Evolutionary conservation across 2,797 vertebrate genomes (phyloP), one percentile per base, ranked within the genome.

Genomic region (Sciurus vulgaris): DNA sequence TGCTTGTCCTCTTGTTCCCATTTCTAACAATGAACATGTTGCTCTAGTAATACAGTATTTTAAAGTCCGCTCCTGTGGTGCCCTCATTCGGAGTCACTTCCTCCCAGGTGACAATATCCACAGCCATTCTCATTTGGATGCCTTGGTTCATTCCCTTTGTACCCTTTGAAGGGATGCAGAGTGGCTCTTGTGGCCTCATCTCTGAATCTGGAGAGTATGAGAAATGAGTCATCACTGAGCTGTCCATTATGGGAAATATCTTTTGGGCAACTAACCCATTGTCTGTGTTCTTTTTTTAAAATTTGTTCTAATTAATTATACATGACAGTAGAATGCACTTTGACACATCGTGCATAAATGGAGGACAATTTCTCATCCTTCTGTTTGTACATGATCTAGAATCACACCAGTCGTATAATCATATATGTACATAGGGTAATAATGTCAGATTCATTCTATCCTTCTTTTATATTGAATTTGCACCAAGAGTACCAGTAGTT

Each of bases 381-480:
- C 54, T 56, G 54, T 1, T 56, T 56, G 20, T 56, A 56, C 54
- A 56, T 22, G 54, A 56, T 56, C 2, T 56, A 56, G 54, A 56
- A 56, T 56, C 54, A 56, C 54, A 56, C 17, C 17, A 56, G 20
- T 56, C 20, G 20, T 56, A 20, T 56, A 56, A 0, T 56, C 18
- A 7, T 22, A 56, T 56, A 56, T 56, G 54, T 56, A 22, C 7
- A 8, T 56, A 56, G 54, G 20, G 20, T 56, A 22, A 22, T 8
- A 56, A 56, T 22, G 18, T 56, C 54, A 22, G 54, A 54, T 54
- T 54, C 51, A 54, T 54, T 54, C 51, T 54, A 54, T 54, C 51
- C 51, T 54, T 54, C 20, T 65, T 92, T 78, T 76, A 41, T 79
- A 26, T 94, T 89, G 30, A 90, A 54, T 86, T 83, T 96, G 11